Base-by-base conservation (phyloP, 2,888 invertebrate species). In the Byasa hedistus region DNA sequence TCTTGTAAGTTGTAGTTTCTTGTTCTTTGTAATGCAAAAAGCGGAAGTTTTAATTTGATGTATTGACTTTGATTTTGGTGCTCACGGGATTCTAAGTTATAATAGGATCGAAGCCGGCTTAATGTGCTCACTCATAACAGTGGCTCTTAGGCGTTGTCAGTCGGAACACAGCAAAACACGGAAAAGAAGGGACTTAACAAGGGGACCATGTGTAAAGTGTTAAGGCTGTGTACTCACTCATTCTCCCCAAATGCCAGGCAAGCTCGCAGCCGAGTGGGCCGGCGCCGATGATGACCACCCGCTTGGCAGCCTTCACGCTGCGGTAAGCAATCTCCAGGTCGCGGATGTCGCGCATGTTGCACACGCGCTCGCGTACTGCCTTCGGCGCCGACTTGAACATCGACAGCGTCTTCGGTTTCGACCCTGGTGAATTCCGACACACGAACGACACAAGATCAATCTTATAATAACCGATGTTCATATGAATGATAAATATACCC, bases 291-390 rank as follows among this genome's bases (percentile, higher is more conserved):
- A 91, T 71, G 15, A 81, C 80, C 5, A 90, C 83, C 69, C 84
- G 86, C 60, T 79, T 81, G 0, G 86, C 73, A 3, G 72, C 80
- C 72, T 80, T 80, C 61, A 91, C 89, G 69, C 75, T 81, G 39
- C 86, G 76, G 72, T 78, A 87, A 12, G 89, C 86, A 3, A 77
- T 73, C 78, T 91, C 91, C 44, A 89, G 71, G 71, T 91, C 91
- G 4, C 90, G 71, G 55, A 91, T 73, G 0, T 84, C 85, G 0
- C 88, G 81, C 22, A 91, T 3, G 0, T 75, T 77, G 27, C 75
- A 73, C 23, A 87, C 80, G 24, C 76, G 79, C 0, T 85, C 80
- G 0, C 90, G 81, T 0, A 91, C 87, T 1, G 69, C 61, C 61
- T 83, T 86, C 1, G 89, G 84, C 0, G 90, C 87, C 0, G 81